These are phyloP conservation scores for Eledone cirrhosa DNA, from an alignment of 2,888 invertebrate genomes.

Conservation along the genomic window DNA sequence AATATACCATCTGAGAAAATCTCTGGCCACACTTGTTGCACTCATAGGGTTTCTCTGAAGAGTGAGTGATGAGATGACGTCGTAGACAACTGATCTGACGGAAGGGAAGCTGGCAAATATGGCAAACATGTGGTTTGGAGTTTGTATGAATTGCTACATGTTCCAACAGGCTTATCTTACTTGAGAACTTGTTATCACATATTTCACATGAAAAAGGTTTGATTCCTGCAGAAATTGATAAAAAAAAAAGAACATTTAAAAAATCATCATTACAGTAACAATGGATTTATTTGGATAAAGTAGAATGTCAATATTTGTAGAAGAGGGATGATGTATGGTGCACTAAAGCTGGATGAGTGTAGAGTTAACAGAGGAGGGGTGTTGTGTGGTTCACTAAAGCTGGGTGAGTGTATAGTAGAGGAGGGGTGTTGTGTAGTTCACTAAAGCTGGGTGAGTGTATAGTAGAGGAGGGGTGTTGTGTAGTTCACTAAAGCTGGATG, in stretches of 20 bases:
- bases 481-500: no score
- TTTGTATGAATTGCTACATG: constrained; percentile 58
- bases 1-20: constrained; percentile 61
- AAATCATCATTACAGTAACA: neutral
- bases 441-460: no score
- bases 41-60: constrained; percentile 47
- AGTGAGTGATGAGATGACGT: constrained; percentile 59
- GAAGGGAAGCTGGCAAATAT: constrained; percentile 53
- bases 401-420: no score
- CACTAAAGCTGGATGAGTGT: no score
- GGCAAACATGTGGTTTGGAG: constrained; percentile 52
- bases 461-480: no score
- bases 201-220: constrained; percentile 60
- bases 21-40: constrained; percentile 53
- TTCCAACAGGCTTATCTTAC: constrained; percentile 59
- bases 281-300: neutral
- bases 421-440: no score
- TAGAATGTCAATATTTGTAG: neutral
- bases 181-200: constrained; percentile 59
- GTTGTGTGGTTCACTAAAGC: no score
- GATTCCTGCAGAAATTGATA: constrained; percentile 49
- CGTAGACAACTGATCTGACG: constrained; percentile 60
- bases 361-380: no score
- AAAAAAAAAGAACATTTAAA: neutral
- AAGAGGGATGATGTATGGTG: no score